phyloP scores from a whole-genome alignment of 2,888 invertebrate species.

The Sarcophaga caerulescens region DNA sequence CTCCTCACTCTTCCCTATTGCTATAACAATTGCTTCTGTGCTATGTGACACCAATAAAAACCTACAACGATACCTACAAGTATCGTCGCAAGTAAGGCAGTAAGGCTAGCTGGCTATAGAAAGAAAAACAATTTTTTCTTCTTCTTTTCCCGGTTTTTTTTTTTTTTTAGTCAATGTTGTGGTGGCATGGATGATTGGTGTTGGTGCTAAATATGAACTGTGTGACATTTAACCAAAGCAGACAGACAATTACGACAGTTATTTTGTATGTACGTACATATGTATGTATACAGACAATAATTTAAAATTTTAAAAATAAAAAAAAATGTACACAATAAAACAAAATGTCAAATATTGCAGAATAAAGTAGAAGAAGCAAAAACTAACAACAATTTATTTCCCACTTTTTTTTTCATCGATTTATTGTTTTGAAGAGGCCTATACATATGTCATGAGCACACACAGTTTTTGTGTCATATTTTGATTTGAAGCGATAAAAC shows the following conservation, averaged over 20 bases:
- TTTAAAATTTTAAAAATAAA: slow-evolving; percentile 31
- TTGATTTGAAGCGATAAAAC: too few species aligned
- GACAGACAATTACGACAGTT: slow-evolving; percentile 16
- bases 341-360: slow-evolving; percentile 55
- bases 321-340: background rate
- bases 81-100: slow-evolving; percentile 1
- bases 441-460: slow-evolving; percentile 24
- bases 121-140: slow-evolving; percentile 2
- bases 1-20: background rate
- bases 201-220: slow-evolving; percentile 60
- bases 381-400: too few species aligned
- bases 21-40: background rate
- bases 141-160: background rate
- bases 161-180: background rate
- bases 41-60: slow-evolving; percentile 51
- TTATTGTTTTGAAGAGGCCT: slow-evolving; percentile 46
- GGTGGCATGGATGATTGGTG: background rate
- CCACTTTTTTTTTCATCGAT: background rate
- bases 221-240: slow-evolving; percentile 58
- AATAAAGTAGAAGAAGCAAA: background rate
- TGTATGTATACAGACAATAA: background rate
- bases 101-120: background rate
- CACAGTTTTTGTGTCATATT: too few species aligned
- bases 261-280: background rate
- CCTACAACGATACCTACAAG: slow-evolving; percentile 41